Evolutionary conservation across 2,888 invertebrate species (phyloP), one percentile per base, ranked within the genome.

Genomic region (Patella ulyssiponensis): DNA sequence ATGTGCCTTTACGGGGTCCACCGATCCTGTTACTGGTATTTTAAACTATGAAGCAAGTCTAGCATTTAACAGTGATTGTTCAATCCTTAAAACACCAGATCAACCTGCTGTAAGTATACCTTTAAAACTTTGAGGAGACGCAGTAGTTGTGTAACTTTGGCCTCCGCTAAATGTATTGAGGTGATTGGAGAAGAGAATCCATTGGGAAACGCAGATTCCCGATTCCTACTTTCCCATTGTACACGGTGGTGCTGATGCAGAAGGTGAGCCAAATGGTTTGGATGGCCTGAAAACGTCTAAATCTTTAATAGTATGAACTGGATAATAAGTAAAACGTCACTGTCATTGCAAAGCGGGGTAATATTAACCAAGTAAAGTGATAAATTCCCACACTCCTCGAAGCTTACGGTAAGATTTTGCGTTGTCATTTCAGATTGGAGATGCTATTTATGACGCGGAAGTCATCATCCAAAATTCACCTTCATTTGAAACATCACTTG

Each of bases 381-480:
- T 70, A 17, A 15, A 70, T 33, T 7, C 33, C 15, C 44, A 27
- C 27, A 70, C 33, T 4, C 15, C 9, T 70, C 2, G 17, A 70
- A 27, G 27, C 15, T 70, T 33, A 27, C 12, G 33, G 33, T 3
- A 44, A n/a, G 14, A 27, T 70, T 33, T 33, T 15, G 27, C n/a
- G 5, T 15, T 70, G 7, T 70, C 33, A 27, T 27, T 17, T n/a
- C 74, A 74, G 74, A 64, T 44, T 17, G 74, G 58, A 14, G 74
- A 74, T 27, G 51, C 44, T n/a, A 54, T 64, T 33, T 74, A 20
- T 23, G 23, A 27, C 17, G 33, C 58, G 17, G 74, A 74, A 15
- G 74, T 74, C 56, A 33, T 74, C 33, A 52, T 74, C 9, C 74
- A 56, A 64, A 64, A 74, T 44, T 64, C 56, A 12, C 74, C 58